phyloP scores from a whole-genome alignment of 1,140 invertebrate genomes.

The Atta colombica region DNA sequence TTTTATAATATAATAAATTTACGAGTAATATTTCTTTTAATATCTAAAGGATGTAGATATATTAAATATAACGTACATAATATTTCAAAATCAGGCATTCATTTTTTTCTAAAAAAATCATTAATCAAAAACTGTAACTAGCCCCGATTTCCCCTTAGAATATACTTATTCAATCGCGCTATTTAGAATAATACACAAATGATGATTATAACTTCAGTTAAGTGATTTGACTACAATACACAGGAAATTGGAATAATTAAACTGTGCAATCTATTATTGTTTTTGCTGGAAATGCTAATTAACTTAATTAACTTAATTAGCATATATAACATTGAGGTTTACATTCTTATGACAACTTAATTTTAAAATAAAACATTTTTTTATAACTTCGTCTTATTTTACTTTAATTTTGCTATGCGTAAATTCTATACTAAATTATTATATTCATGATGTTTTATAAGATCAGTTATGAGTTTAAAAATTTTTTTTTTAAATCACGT shows the following conservation, averaged over 20 bases:
- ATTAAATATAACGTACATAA: too few species aligned
- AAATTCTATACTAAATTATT: neutral
- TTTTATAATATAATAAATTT: too few species aligned
- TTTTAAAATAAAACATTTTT: neutral
- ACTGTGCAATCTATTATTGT: neutral
- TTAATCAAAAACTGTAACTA: too few species aligned
- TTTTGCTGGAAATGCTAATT: neutral
- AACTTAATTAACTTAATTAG: neutral
- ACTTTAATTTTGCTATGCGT: neutral
- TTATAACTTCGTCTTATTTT: neutral
- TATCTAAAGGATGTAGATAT: too few species aligned
- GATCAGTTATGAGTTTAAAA: neutral
- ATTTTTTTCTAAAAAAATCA: too few species aligned
- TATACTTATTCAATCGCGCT: neutral
- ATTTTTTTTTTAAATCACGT: neutral
- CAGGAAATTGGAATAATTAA: neutral
- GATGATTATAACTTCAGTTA: neutral
- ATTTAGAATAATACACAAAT: neutral
- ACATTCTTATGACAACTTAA: slow-evolving; percentile 21
- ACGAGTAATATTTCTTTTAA: too few species aligned
- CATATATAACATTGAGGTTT: neutral
- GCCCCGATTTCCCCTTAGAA: neutral
- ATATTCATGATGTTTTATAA: neutral
- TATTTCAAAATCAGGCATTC: too few species aligned
- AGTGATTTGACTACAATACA: neutral